Base-by-base conservation (phyloP, 2,888 invertebrate genomes). In the Rapana venosa region DNA sequence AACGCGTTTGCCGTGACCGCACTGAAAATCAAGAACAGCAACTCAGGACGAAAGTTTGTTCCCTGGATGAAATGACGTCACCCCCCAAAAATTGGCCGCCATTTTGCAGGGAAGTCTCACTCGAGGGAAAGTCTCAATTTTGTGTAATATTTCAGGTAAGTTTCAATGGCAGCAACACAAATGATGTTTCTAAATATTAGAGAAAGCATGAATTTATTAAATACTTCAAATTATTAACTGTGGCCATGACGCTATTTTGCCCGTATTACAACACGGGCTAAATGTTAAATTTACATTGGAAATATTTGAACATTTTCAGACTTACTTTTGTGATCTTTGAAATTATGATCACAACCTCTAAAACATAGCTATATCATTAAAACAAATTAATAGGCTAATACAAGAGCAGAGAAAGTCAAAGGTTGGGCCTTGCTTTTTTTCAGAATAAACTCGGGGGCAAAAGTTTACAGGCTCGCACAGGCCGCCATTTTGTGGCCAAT, bases 401-500 rank as follows among this genome's bases (percentile, higher is more conserved):
- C 1, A 5, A 11, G 13, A 26, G 22, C 47, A 47, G 0, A 22
- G 8, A 30, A 17, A 30, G 35, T 30, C 30, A 85, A 85, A 58
- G n/a, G 6, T 26, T 17, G 4, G 58, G 47, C 47, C 30, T 26
- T n/a, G 26, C 26, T 47, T 22, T 47, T 83, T 83, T 20, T 32
- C 36, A 83, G 36, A 36, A 47, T 79, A 1, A 79, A 79, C 32
- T 84, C 85, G 89, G 89, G 89, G 89, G 85, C 85, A 85, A 89
- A 89, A 89, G 74, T 8, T 85, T 85, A 36, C 85, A 89, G 89
- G 66, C 89, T 85, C 89, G 89, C 89, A n/a, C n/a, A 89, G 89
- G 85, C 89, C 89, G 89, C 89, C 89, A 89, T 89, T 77, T 89
- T 89, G 89, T 89, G 84, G 84, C 89, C 89, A 89, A 89, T 89